A percentile compares a stretch with the other conserved stretches of the same genome.
phyloP scores from a whole-genome alignment of 2,888 invertebrate genomes.

The Venustoraphidia nigricollis region DNA sequence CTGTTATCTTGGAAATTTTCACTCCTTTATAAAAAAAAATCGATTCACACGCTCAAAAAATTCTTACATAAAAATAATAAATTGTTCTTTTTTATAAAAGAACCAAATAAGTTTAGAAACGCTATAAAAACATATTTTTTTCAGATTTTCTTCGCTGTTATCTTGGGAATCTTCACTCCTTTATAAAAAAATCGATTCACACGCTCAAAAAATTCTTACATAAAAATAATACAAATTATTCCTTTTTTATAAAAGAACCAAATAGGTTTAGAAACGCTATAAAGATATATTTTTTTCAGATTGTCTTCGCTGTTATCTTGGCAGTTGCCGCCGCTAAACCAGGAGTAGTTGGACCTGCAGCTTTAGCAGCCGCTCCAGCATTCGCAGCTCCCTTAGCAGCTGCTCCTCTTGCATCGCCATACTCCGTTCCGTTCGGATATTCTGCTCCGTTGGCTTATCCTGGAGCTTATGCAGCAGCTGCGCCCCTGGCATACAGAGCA shows the following conservation, averaged over 20 bases:
- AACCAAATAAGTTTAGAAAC: neutral
- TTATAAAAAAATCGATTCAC: no score
- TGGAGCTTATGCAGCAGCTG: neutral
- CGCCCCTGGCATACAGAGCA: neutral
- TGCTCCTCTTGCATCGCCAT: slow-evolving; percentile 12
- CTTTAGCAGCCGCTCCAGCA: slow-evolving; percentile 6
- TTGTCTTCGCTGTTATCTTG: slow-evolving; percentile 7
- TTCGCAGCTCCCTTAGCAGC: slow-evolving; percentile 8
- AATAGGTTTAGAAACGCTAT: neutral
- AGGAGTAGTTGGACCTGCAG: slow-evolving; percentile 7
- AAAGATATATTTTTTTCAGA: slow-evolving; percentile 3
- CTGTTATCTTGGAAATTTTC: slow-evolving; percentile 7
- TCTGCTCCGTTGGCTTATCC: slow-evolving; percentile 3
- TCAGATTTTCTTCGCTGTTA: slow-evolving; percentile 8
- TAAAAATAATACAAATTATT: no score
- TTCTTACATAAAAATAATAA: no score
- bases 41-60: no score
- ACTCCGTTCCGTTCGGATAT: slow-evolving; percentile 21
- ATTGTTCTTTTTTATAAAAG: neutral
- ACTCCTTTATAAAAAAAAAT: no score
- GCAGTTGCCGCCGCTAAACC: slow-evolving; percentile 9
- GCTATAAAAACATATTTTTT: neutral
- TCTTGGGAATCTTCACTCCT: slow-evolving; percentile 7
- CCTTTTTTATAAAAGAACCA: neutral
- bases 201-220: no score